Conservation (phyloP, 23 tunicate genomes). For the Ciona savignyi region DNA sequence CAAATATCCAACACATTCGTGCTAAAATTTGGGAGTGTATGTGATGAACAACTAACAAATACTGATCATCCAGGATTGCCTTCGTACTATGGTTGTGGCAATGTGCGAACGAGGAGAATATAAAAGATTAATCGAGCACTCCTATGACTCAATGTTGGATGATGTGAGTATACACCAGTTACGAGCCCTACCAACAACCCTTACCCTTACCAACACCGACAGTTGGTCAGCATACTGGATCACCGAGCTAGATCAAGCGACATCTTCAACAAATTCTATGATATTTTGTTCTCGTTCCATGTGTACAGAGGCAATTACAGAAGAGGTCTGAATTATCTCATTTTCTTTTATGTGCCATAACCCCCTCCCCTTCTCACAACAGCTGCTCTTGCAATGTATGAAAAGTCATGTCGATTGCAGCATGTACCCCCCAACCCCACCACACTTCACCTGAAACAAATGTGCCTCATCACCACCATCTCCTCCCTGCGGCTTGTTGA, state of each 20-base stretch:
- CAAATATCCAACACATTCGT: no score
- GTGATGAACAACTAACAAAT: no score
- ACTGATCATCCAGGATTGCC: slow-evolving; percentile 38
- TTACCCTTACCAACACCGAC: no score
- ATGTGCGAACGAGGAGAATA: slow-evolving; percentile 67
- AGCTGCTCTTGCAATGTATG: slow-evolving; percentile 86
- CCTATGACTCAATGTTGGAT: slow-evolving; percentile 49
- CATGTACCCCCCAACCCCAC: slow-evolving; percentile 3
- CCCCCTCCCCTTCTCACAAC: not conserved
- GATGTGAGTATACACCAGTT: no score
- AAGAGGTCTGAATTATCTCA: slow-evolving; percentile 45
- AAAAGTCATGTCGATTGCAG: slow-evolving; percentile 56
- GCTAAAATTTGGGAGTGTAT: no score
- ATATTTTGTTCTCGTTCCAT: slow-evolving; percentile 69
- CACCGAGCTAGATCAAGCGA: slow-evolving; percentile 76
- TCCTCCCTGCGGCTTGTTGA: slow-evolving; percentile 43
- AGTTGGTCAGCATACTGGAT: slow-evolving; percentile 61
- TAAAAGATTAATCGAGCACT: slow-evolving; percentile 61
- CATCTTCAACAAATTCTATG: slow-evolving; percentile 52
- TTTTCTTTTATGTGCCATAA: not conserved
- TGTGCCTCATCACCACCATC: slow-evolving; percentile 54
- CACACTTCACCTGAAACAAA: slow-evolving; percentile 18
- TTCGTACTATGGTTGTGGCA: slow-evolving; percentile 67
- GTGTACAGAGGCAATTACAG: slow-evolving; percentile 61
- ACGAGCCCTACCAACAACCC: no score